A percentile compares a stretch with the other conserved stretches of the same genome.
phyloP scores from a whole-genome alignment of 1,140 invertebrate genomes.

The Odontomachus brunneus region DNA sequence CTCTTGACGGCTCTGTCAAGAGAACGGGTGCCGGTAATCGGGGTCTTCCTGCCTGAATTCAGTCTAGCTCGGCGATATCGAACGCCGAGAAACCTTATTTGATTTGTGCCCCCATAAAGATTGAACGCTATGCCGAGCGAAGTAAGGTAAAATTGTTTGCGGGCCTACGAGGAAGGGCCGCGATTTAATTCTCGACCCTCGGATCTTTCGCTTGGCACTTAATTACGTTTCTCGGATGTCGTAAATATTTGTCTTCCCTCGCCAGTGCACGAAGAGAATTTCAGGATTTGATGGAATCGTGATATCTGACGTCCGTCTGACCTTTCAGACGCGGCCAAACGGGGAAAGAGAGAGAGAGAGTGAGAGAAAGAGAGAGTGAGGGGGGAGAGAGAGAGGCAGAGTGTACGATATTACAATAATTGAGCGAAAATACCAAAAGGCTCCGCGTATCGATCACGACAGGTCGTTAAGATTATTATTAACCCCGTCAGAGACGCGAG shows the following conservation, averaged over 20 bases:
- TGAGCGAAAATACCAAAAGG: slow-evolving; percentile 47
- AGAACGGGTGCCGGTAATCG: neutral
- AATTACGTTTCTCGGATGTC: slow-evolving; percentile 30
- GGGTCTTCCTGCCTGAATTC: neutral
- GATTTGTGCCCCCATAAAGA: slow-evolving; percentile 8
- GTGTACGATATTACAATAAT: slow-evolving; percentile 39
- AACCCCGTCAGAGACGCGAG: neutral
- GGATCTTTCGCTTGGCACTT: slow-evolving; percentile 24
- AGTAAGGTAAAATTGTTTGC: slow-evolving; percentile 37
- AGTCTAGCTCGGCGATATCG: neutral
- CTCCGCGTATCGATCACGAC: slow-evolving; percentile 20
- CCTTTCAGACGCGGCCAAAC: slow-evolving; percentile 10
- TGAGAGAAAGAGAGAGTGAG: too few relatives aligned
- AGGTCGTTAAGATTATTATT: slow-evolving; percentile 48
- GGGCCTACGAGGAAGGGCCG: neutral
- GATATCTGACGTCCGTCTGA: slow-evolving; percentile 10
- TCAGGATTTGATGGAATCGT: slow-evolving; percentile 34
- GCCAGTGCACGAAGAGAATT: slow-evolving; percentile 3
- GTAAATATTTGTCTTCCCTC: slow-evolving; percentile 1
- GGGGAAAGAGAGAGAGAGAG: too few relatives aligned
- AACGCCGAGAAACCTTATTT: neutral
- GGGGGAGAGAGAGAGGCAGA: too few relatives aligned
- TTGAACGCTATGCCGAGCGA: slow-evolving; percentile 13
- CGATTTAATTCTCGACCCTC: neutral
- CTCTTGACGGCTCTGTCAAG: neutral